Evolutionary conservation across 2,797 vertebrate species (phyloP).

Genomic region (Balearica regulorum): DNA sequence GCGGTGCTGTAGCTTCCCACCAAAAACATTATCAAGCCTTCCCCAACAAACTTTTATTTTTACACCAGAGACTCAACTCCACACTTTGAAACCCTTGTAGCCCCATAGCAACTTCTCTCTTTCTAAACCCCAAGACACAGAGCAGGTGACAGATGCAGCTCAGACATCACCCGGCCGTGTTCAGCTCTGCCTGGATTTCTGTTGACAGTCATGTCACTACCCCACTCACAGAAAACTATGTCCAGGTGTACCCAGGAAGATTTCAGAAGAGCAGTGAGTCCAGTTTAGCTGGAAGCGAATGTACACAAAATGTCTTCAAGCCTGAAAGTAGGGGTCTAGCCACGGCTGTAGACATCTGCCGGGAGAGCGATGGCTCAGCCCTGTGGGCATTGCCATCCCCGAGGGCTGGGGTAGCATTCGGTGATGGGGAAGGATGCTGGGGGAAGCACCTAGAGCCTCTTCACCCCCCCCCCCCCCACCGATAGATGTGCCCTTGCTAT

Average conservation of each 20-base stretch:
- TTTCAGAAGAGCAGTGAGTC: not conserved
- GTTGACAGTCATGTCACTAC: not conserved
- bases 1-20: not conserved
- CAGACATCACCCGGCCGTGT: not conserved
- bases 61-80: not conserved
- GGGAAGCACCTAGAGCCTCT: not conserved
- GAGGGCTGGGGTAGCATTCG: fast-evolving
- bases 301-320: fast-evolving
- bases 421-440: not conserved
- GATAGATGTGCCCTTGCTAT: not conserved
- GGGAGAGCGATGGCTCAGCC: not conserved
- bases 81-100: not conserved
- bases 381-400: not conserved
- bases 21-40: not conserved
- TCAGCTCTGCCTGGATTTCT: not conserved
- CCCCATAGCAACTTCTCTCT: not conserved
- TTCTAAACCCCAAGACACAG: not conserved
- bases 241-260: not conserved
- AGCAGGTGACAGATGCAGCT: not conserved
- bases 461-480: not conserved
- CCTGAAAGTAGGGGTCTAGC: not conserved
- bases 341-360: not conserved
- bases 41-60: not conserved
- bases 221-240: not conserved
- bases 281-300: not conserved